Base-by-base conservation (phyloP, 2,113 vertebrate genomes). In the Tetrax tetrax region DNA sequence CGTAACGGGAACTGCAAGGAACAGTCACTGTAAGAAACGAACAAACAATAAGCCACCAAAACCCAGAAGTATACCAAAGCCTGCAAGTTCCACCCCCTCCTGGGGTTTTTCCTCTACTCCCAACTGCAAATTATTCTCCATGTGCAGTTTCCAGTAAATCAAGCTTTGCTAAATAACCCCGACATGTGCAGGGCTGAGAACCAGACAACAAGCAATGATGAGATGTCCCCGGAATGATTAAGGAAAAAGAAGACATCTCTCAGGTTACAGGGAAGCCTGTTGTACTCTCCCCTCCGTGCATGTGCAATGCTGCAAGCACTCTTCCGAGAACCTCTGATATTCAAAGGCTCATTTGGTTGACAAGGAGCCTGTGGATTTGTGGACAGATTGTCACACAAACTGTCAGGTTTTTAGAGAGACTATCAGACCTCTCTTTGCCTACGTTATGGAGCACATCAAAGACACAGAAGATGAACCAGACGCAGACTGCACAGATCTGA, bases 401-500 rank as follows among this genome's bases (percentile, higher is more conserved):
- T 97, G 97, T 98, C 98, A 98, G 96, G 97, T 96, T 98, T 97
- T 97, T 95, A 98, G 97, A 96, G 95, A 98, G 97, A 98, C 96
- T 98, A 98, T 98, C 97, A 98, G 86, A 94, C 82, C 90, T 94
- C 93, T 95, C 97, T 95, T 90, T 95, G 91, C 95, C 59, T 92
- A 93, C 63, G 82, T 96, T 93, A 95, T 77, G 65, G 95, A 90
- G 89, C 69, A 87, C 76, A 90, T 88, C 93, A 96, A 95, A 95
- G 84, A 93, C 97, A 96, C 92, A 93, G 87, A 95, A 96, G 90
- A 96, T 83, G 77, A 82, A 97, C 95, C 97, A 97, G 96, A 96
- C 97, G 69, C 94, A 96, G 97, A 72, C 95, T 96, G 95, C 95
- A 95, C 83, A 89, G 96, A 97, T 96, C 95, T 97, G 96, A 96